Evolutionary conservation across 2,888 invertebrate genomes (phyloP).

Genomic region (Clusia tigrina): DNA sequence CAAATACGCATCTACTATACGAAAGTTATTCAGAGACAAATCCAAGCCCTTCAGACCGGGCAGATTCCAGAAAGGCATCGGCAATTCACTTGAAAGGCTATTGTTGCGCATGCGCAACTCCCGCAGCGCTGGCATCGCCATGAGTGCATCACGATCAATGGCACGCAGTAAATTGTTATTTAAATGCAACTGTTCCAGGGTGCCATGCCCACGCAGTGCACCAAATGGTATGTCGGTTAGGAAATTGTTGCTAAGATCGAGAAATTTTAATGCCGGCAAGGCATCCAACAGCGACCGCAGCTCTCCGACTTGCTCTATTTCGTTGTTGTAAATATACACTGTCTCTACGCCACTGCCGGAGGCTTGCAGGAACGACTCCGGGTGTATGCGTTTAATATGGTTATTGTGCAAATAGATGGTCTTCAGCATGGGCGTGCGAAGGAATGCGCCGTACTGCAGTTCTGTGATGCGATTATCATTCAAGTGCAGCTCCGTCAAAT

Average conservation of each 20-base stretch:
- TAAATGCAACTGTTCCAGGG: constrained; percentile 80
- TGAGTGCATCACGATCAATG: constrained; percentile 81
- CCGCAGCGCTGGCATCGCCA: constrained; percentile 82
- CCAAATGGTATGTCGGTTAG: constrained; percentile 81
- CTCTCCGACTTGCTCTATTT: constrained; percentile 78
- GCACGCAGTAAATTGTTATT: constrained; percentile 79
- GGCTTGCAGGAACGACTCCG: constrained; percentile 81
- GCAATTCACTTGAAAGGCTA: constrained; percentile 76
- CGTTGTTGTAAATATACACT: constrained; percentile 78
- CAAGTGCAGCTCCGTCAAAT: constrained; percentile 73
- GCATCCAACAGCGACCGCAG: constrained; percentile 79
- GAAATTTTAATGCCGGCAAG: constrained; percentile 77
- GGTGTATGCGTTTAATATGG: constrained; percentile 77
- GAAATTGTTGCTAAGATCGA: constrained; percentile 82
- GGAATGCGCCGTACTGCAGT: constrained; percentile 81
- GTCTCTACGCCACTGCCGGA: constrained; percentile 80
- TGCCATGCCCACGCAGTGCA: constrained; percentile 79
- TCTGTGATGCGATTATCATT: constrained; percentile 79
- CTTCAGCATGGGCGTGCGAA: constrained; percentile 77
- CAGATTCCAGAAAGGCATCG: constrained; percentile 83
- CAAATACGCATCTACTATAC: constrained; percentile 75
- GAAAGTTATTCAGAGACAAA: constrained; percentile 78
- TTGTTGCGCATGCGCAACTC: constrained; percentile 85
- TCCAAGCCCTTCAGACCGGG: constrained; percentile 86
- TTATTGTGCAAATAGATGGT: constrained; percentile 81